Evolutionary conservation across 2,113 vertebrate species (phyloP).

Genomic region (Promerops cafer): DNA sequence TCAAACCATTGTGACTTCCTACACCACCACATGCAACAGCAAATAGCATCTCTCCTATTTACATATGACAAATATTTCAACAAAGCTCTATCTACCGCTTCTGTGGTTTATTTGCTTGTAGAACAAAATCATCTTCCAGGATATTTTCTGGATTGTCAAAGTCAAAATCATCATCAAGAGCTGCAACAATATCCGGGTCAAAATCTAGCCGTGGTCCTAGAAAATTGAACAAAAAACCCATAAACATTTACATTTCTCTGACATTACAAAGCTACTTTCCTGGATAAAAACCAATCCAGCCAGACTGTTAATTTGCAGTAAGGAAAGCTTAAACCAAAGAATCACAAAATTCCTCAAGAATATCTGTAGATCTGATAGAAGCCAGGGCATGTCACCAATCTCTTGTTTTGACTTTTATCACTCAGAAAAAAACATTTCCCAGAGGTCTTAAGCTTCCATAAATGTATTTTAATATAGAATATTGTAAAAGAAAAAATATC

Average conservation of each 20-base stretch:
- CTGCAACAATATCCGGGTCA: conserved; percentile 96
- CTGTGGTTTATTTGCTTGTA: conserved; percentile 76
- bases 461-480: background rate
- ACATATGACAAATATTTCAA: background rate
- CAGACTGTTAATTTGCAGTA: background rate
- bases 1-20: background rate
- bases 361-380: background rate
- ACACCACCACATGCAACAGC: background rate
- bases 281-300: background rate
- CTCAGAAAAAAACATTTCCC: background rate
- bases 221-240: background rate
- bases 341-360: background rate
- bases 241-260: background rate
- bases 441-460: background rate
- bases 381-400: background rate
- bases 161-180: conserved; percentile 95
- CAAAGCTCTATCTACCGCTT: conserved; percentile 50
- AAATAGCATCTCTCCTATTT: background rate
- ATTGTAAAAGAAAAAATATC: background rate
- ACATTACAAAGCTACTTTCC: background rate
- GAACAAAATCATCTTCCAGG: conserved; percentile 92
- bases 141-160: conserved; percentile 90
- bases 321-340: background rate
- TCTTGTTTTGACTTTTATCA: background rate
- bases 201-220: conserved; percentile 90